Percentiles rank a stretch among this genome's conserved stretches.
Evolutionary conservation across 2,797 vertebrate genomes (phyloP).

Genomic region (Rachycentron canadum): DNA sequence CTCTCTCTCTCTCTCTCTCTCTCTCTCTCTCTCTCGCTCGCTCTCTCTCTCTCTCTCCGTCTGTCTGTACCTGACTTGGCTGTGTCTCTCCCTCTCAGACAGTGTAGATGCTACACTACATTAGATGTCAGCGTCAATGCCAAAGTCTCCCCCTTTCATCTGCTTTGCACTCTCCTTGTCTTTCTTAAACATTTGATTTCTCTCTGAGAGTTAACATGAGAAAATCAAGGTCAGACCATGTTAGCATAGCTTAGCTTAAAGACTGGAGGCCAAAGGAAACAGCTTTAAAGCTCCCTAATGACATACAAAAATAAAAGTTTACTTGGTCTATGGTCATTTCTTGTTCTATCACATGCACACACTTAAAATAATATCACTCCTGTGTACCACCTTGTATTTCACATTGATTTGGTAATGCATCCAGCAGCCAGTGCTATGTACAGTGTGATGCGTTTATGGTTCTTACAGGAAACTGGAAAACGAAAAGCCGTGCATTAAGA

Average conservation of each 20-base stretch:
- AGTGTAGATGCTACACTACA: neutral
- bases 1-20: neutral
- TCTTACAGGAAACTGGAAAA: slow-evolving; percentile 54
- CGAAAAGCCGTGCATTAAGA: slow-evolving; percentile 33
- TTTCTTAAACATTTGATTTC: neutral
- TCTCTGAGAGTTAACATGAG: neutral
- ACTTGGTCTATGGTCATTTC: too few species aligned
- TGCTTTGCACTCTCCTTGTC: neutral
- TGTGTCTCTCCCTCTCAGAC: slow-evolving; percentile 7
- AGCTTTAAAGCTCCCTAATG: too few species aligned
- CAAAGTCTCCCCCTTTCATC: neutral
- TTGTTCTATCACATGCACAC: too few species aligned
- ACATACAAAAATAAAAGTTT: too few species aligned
- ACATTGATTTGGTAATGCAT: slow-evolving; percentile 16
- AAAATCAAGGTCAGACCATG: neutral
- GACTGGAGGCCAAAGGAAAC: neutral
- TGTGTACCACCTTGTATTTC: neutral
- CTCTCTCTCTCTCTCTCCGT: neutral
- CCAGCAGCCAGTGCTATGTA: neutral
- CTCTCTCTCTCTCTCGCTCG: neutral
- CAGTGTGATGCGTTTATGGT: slow-evolving; percentile 8
- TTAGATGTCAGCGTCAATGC: slow-evolving; percentile 5
- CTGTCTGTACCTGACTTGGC: neutral
- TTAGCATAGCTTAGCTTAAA: slow-evolving; percentile 7
- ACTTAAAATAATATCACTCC: neutral